Percentiles rank a stretch among this genome's conserved stretches.
phyloP scores from a whole-genome alignment of 2,113 vertebrate genomes.

The Abramis brama region DNA sequence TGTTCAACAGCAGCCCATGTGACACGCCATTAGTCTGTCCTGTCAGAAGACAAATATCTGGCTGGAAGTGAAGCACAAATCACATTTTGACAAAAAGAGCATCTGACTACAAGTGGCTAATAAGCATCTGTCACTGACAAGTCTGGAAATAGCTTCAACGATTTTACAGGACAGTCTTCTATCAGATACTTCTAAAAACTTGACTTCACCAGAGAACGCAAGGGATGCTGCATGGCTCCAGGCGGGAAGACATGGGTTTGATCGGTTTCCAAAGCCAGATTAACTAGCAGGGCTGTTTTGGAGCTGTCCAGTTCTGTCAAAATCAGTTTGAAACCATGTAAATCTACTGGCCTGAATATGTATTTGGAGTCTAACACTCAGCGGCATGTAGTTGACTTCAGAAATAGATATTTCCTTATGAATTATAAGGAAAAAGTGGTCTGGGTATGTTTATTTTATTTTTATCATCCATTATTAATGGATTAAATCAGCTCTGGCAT shows the following conservation, averaged over 20 bases:
- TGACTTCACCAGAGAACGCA: neutral
- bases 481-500: neutral
- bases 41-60: conserved; percentile 25
- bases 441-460: neutral
- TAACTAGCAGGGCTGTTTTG: neutral
- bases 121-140: conserved; percentile 26
- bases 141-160: conserved; percentile 8
- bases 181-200: neutral
- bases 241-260: neutral
- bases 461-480: neutral
- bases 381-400: neutral
- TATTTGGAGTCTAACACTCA: neutral
- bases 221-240: neutral
- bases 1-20: conserved; percentile 10
- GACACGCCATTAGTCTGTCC: conserved; percentile 7
- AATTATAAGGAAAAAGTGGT: neutral
- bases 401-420: neutral
- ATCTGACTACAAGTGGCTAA: conserved; percentile 27
- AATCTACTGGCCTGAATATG: neutral
- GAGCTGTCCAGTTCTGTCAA: neutral
- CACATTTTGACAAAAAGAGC: conserved; percentile 26
- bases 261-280: neutral
- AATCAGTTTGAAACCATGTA: neutral
- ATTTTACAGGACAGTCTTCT: neutral
- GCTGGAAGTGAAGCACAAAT: conserved; percentile 17